These are phyloP conservation scores for Chelon auratus DNA, from an alignment of 2,797 vertebrate genomes.

Conservation along the genomic window DNA sequence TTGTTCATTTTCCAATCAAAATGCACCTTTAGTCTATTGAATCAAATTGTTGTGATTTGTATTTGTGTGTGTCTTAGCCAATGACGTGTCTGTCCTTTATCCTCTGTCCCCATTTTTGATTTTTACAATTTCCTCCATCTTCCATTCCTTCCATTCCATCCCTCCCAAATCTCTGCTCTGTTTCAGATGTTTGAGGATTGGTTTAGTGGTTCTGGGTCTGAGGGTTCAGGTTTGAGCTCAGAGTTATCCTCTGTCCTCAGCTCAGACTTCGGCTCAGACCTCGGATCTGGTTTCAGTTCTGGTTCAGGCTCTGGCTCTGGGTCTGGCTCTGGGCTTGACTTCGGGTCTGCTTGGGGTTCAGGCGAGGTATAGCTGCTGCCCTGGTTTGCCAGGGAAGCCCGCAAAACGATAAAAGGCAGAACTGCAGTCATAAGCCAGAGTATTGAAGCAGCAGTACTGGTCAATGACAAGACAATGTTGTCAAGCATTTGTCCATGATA, in stretches of 20 bases:
- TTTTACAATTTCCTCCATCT: background rate
- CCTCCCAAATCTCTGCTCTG: slow-evolving; percentile 37
- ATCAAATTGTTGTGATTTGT: slow-evolving; percentile 12
- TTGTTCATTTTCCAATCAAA: background rate
- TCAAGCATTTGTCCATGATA: background rate
- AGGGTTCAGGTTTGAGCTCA: slow-evolving; percentile 68
- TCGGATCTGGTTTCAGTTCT: slow-evolving; percentile 62
- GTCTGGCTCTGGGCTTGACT: slow-evolving; percentile 63
- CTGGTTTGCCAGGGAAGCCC: slow-evolving; percentile 60
- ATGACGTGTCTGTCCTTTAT: slow-evolving; percentile 21
- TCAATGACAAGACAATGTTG: too few relatives aligned
- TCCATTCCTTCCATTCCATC: background rate
- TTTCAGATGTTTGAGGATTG: slow-evolving; percentile 81
- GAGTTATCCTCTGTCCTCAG: slow-evolving; percentile 51
- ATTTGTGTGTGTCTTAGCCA: slow-evolving; percentile 12
- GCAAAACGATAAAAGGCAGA: slow-evolving; percentile 63
- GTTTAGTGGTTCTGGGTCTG: slow-evolving; percentile 80
- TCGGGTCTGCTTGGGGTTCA: slow-evolving; percentile 70
- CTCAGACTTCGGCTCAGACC: slow-evolving; percentile 56
- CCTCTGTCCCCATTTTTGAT: background rate
- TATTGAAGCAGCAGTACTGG: slow-evolving; percentile 29
- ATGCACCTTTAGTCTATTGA: background rate
- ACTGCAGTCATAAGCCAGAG: slow-evolving; percentile 49
- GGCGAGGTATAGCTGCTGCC: slow-evolving; percentile 72
- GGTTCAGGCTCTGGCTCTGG: slow-evolving; percentile 57